Evolutionary conservation across 2,797 vertebrate genomes (phyloP), one percentile per base, ranked within the genome.

Genomic region (Silurus lanzhouensis): DNA sequence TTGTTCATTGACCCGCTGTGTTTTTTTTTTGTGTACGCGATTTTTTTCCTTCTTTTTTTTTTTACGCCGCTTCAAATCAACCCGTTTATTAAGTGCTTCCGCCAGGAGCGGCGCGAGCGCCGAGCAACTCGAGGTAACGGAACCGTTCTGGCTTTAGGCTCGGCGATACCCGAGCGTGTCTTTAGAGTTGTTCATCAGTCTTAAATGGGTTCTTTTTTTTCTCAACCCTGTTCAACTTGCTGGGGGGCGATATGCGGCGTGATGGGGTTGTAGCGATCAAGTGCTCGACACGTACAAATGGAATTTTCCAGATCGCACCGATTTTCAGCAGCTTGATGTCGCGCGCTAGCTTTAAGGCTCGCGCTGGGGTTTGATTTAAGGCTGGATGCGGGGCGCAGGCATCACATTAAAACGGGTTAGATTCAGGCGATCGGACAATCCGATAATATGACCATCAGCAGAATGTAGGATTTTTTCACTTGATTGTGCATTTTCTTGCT

Each of bases 81-180:
- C 15, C 72, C 19, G 83, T 52, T 55, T 55, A 66, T 76, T 66
- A 76, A 83, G 77, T 79, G 77, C 80, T 88, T 87, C 74, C 81
- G 87, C 86, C 82, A 31, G 85, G 89, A 88, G 83, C 31, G 83
- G 83, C 86, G 88, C 80, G 84, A 90, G 67, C 87, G 87, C 72
- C 86, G 58, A 86, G 86, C 89, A 91, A 91, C 90, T 91, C 91
- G 85, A 92, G 90, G 91, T 91, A 91, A 89, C 79, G 77, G 83
- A 77, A 90, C 84, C 85, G 88, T 88, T 85, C 82, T 72, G 75
- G 57, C 48, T 44, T 58, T 31, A 20, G n/a, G 55, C 81, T 57
- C 44, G 64, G 15, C 57, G 66, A 63, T 22, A 46, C 80, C 82
- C 83, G 84, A 79, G 86, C 72, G 81, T 38, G 83, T 44, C 82